phyloP scores from a whole-genome alignment of 2,888 invertebrate genomes.

The Caenorhabditis sp. region DNA sequence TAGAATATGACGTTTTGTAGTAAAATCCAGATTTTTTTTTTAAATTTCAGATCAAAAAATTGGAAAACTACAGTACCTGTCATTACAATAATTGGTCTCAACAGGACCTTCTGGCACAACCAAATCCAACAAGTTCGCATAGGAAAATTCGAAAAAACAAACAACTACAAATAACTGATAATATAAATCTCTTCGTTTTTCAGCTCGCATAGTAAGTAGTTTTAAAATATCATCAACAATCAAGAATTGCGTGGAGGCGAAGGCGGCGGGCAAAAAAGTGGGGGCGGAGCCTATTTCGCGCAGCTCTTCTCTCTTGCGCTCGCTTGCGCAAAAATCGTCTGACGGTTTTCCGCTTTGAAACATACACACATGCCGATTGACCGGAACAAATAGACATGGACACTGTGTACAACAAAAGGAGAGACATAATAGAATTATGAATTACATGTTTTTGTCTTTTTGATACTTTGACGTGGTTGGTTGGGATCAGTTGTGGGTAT shows the following conservation, averaged over 20 bases:
- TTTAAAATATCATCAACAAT: too few species aligned
- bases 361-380: background rate
- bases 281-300: background rate
- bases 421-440: background rate
- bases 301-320: background rate
- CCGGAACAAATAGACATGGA: background rate
- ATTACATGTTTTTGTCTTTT: background rate
- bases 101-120: slow-evolving; percentile 48
- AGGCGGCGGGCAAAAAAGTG: background rate
- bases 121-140: slow-evolving; percentile 48
- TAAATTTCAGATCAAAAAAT: too few species aligned
- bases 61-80: too few species aligned
- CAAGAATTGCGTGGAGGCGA: background rate
- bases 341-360: background rate
- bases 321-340: background rate
- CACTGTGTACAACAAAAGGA: background rate
- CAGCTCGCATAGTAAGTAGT: background rate
- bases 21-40: too few species aligned
- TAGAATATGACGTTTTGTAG: too few species aligned
- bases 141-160: slow-evolving; percentile 2
- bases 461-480: background rate
- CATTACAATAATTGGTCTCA: slow-evolving; percentile 66
- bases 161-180: slow-evolving; percentile 7
- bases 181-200: too few species aligned
- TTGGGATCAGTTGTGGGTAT: background rate